Evolutionary conservation across 1,140 invertebrate species (phyloP), one percentile per base, ranked within the genome.

Genomic region (Chrysomallon squamiferum): DNA sequence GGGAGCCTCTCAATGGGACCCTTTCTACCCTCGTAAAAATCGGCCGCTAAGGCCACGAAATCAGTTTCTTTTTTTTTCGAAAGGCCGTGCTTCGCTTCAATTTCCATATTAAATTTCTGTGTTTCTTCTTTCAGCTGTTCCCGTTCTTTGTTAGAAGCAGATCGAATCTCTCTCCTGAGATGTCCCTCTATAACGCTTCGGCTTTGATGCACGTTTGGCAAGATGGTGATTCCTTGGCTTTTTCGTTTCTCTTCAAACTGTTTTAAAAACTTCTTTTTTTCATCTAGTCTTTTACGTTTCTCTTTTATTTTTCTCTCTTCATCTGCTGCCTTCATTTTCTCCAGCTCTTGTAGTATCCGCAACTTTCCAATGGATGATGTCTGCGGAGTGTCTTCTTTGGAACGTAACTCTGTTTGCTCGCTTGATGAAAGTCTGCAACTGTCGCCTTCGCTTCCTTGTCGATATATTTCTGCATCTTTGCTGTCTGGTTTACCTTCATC

Each of bases 281-380:
- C 64, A 35, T 49, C 49, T 61, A 62, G 66, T 20, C 65, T 64
- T 47, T 62, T 65, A 11, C 58, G 35, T 33, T 35, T 52, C 13
- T 32, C 35, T 3, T 41, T 45, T 32, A 65, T 62, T 7, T 67
- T 47, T 59, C 45, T 56, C 13, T 50, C 32, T 20, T 70, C 61
- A 6, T 72, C 67, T 22, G 65, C 65, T 25, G 25, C 11, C 41
- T 62, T 29, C 66, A 75, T 69, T 30, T 65, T 66, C 15, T 63
- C 68, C 25, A 75, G 35, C 52, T 75, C 69, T 62, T 58, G 57
- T 35, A 61, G 52, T 62, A 73, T 67, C 15, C 65, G 65, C 29
- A 25, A 27, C 15, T 52, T 35, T 13, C 62, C 20, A 18, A 27
- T 41, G 30, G 13, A 45, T 1, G 52, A 11, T 20, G 35, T 50